These are phyloP conservation scores for Sphenodon punctatus DNA, from an alignment of 2,797 vertebrate species.

Conservation along the genomic window DNA sequence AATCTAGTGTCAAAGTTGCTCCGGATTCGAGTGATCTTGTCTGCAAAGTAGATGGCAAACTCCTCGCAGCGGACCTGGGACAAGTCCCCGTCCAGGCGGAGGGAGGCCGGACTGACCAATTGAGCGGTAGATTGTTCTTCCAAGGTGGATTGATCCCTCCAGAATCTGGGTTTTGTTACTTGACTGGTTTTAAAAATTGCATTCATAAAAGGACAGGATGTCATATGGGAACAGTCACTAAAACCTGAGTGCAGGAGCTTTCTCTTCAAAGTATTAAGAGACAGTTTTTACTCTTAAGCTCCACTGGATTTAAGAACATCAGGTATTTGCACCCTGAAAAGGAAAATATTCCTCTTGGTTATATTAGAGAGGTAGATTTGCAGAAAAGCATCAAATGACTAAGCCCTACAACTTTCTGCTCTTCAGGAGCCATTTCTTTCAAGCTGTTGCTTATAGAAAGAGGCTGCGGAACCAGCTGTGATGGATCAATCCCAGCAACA, in stretches of 20 bases:
- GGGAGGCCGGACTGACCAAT: too few species aligned
- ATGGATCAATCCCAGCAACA: neutral
- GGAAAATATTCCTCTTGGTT: neutral
- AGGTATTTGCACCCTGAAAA: neutral
- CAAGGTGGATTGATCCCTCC: neutral
- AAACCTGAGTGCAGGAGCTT: neutral
- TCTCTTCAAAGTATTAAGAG: neutral
- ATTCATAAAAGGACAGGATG: neutral
- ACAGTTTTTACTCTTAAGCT: neutral
- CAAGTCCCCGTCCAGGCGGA: too few species aligned
- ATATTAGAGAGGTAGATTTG: neutral
- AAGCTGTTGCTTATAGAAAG: neutral
- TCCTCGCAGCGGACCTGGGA: too few species aligned
- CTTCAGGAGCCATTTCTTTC: neutral
- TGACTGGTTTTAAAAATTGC: neutral
- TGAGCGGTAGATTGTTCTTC: neutral
- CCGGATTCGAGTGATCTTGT: too few species aligned
- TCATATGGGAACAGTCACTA: neutral
- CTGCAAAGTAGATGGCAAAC: too few species aligned
- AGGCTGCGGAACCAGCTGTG: accelerated
- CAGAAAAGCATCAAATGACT: neutral
- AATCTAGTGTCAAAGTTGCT: too few species aligned
- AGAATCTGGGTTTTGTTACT: neutral
- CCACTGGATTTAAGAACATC: neutral
- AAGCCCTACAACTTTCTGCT: neutral